Percentiles rank a stretch among this genome's conserved stretches.
phyloP scores from a whole-genome alignment of 2,797 vertebrate species.

The Poeciliopsis gracilis region DNA sequence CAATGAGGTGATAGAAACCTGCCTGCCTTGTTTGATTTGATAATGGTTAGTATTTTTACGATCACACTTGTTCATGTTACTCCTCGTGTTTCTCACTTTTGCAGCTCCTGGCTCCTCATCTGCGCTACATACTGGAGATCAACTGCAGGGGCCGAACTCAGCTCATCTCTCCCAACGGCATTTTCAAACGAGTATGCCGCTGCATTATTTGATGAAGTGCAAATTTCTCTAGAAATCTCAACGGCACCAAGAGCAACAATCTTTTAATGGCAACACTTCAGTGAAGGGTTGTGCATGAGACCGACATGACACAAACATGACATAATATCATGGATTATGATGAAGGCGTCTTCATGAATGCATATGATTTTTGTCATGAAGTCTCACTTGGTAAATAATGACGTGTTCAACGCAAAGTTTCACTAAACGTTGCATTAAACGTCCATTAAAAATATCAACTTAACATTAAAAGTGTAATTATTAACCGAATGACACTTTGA shows the following conservation, averaged over 20 bases:
- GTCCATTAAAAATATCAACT: no score
- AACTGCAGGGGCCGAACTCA: conserved; percentile 84
- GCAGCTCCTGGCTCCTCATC: conserved; percentile 86
- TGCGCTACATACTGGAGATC: conserved; percentile 86
- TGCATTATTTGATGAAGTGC: not conserved
- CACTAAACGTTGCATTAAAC: no score
- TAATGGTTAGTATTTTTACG: not conserved
- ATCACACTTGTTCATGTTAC: not conserved
- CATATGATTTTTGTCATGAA: no score
- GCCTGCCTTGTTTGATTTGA: not conserved
- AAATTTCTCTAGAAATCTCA: not conserved
- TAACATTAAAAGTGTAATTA: no score
- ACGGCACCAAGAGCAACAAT: not conserved
- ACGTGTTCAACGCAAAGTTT: no score
- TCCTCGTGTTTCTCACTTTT: not conserved
- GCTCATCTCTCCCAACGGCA: conserved; percentile 80
- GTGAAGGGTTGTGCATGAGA: no score
- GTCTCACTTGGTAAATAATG: no score
- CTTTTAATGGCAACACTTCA: no score
- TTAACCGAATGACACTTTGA: no score
- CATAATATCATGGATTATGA: no score
- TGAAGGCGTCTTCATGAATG: no score
- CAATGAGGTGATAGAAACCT: not conserved
- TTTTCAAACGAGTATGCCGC: conserved; percentile 81
- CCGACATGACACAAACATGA: no score